Evolutionary conservation across 2,113 vertebrate genomes (phyloP), one percentile per base, ranked within the genome.

Genomic region (Otis tarda): DNA sequence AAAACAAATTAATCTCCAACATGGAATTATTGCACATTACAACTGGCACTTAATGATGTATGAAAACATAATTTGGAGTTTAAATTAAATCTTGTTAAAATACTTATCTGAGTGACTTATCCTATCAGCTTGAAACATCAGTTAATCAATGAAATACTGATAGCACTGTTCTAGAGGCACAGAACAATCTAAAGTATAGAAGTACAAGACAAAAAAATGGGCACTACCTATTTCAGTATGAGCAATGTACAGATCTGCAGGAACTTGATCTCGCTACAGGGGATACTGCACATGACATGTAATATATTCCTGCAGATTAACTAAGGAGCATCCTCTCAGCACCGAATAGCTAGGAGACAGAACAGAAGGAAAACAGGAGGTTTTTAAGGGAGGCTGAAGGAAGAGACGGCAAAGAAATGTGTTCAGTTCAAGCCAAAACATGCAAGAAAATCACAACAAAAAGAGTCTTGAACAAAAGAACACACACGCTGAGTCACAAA

Each of bases 11-110:
- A 60, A 87, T 56, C 43, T 74, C 53, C 37, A 84, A 56, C 61
- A 39, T 2, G 71, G 21, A 70, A 89, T 87, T 91, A 94, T 82
- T 87, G 91, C 43, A 78, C 56, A 49, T 43, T 56, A 61, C 56
- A 87, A 93, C 56, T 49, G 24, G 37, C 57, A 84, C 41, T 59
- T 84, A 90, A 94, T 75, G 56, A 49, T 64, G 60, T 95, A 71
- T 69, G 57, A 91, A 95, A 97, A 92, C 25, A 56, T 60, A 93
- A 87, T 89, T 89, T 87, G 53, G 50, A 88, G 30, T 90, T 93
- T 59, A 85, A 94, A 95, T 95, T 76, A 91, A 70, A 85, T 56
- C 85, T 94, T 74, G 64, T 39, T 90, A 83, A 94, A 93, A 91
- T 86, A 41, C 59, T 80, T 94, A 69, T 85, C 67, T 74, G 41